These are phyloP conservation scores for Nixonia krombeini DNA, from an alignment of 1,140 invertebrate species.

Conservation along the genomic window DNA sequence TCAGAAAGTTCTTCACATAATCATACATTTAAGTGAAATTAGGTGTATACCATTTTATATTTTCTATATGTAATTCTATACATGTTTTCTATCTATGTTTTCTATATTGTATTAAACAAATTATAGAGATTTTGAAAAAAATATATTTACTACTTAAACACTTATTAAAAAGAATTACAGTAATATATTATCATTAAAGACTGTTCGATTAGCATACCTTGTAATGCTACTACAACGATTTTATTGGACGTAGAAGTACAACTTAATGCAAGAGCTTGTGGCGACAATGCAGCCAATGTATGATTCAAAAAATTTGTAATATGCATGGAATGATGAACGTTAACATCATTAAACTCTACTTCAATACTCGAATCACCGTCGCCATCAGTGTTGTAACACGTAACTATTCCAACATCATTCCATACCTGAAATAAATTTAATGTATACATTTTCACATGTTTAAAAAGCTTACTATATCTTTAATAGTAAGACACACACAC, in stretches of 20 bases:
- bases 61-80: no score
- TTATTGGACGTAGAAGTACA: constrained; percentile 75
- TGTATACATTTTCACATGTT: constrained; percentile 13
- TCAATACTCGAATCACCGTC: constrained; percentile 86
- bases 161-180: constrained; percentile 14
- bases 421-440: constrained; percentile 75
- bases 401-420: constrained; percentile 88
- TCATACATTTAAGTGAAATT: no score
- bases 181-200: constrained; percentile 11
- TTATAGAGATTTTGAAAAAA: no score
- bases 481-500: no score
- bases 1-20: no score
- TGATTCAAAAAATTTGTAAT: constrained; percentile 86
- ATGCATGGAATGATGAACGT: constrained; percentile 91
- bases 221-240: constrained; percentile 62
- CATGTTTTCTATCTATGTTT: no score
- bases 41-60: no score
- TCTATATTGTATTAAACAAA: no score
- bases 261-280: constrained; percentile 85
- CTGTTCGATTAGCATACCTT: no score
- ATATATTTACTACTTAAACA: no score
- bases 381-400: constrained; percentile 78
- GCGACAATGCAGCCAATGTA: constrained; percentile 87
- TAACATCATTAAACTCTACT: constrained; percentile 94
- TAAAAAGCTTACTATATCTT: no score